Conservation (phyloP, 2,888 invertebrate species). For the Oligia latruncula region DNA sequence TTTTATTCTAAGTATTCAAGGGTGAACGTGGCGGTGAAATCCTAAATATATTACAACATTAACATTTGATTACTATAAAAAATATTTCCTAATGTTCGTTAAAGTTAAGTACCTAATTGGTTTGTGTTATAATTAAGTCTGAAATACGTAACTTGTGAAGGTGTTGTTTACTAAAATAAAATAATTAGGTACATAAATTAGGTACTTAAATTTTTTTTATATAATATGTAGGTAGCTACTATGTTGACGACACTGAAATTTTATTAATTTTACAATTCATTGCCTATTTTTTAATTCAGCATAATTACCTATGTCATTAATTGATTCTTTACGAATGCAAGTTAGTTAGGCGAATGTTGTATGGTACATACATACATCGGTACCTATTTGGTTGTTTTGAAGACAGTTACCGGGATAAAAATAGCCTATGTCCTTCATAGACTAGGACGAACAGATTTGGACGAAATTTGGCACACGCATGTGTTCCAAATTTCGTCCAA, state of each 20-base stretch:
- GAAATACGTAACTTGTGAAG: neutral
- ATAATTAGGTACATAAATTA: neutral
- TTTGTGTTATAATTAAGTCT: neutral
- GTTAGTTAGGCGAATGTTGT: neutral
- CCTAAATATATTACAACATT: neutral
- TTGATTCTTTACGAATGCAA: neutral
- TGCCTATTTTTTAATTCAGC: neutral
- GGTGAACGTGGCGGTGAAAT: too few species aligned
- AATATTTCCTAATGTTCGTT: neutral
- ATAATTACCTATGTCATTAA: neutral
- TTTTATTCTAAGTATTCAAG: too few species aligned
- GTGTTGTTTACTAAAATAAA: neutral
- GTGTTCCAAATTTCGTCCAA: neutral
- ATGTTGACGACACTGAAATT: neutral
- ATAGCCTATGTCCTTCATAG: neutral
- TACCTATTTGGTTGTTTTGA: neutral
- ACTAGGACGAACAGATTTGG: neutral
- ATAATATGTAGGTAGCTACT: neutral
- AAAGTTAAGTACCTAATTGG: too few species aligned
- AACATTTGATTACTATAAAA: too few species aligned
- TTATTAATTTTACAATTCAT: neutral
- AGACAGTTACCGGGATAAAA: neutral
- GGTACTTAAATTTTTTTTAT: neutral
- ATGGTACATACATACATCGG: neutral
- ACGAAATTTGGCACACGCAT: too few species aligned